Evolutionary conservation across 2,888 invertebrate genomes (phyloP).

Genomic region (Andrena haemorrhoa): DNA sequence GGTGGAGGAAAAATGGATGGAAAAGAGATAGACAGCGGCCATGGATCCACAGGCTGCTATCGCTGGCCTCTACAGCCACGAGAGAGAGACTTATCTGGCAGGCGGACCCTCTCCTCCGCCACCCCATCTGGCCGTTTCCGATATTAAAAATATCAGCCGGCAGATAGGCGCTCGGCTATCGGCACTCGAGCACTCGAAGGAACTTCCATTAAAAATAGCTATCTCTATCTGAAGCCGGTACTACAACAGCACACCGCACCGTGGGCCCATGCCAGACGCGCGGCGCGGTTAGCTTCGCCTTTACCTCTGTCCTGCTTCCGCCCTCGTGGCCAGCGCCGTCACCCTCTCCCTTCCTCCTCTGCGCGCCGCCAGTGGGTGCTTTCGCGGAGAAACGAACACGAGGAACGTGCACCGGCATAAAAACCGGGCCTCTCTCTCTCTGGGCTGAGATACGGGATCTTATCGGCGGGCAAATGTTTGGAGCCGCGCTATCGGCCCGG

Average conservation of each 20-base stretch:
- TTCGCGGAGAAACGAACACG: slow-evolving; percentile 61
- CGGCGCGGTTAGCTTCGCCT: not conserved
- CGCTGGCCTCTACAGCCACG: slow-evolving; percentile 57
- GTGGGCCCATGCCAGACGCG: slow-evolving; percentile 68
- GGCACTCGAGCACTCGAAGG: slow-evolving; percentile 76
- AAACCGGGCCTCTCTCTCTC: slow-evolving; percentile 76
- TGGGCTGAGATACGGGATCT: slow-evolving; percentile 80
- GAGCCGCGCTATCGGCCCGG: slow-evolving; percentile 76
- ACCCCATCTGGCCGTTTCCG: slow-evolving; percentile 74
- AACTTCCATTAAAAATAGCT: slow-evolving; percentile 82
- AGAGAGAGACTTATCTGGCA: slow-evolving; percentile 70
- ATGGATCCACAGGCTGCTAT: slow-evolving; percentile 58
- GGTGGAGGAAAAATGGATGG: slow-evolving; percentile 56
- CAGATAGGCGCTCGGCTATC: slow-evolving; percentile 78
- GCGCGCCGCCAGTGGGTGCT: slow-evolving; percentile 37
- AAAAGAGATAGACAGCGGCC: slow-evolving; percentile 63
- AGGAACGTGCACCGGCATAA: slow-evolving; percentile 72
- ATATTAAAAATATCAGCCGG: slow-evolving; percentile 81
- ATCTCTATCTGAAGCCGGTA: slow-evolving; percentile 78
- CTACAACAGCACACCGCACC: slow-evolving; percentile 74
- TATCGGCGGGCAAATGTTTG: slow-evolving; percentile 81
- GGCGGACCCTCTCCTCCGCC: slow-evolving; percentile 46
- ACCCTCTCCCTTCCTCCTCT: slow-evolving; percentile 5
- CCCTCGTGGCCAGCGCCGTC: slow-evolving; percentile 3
- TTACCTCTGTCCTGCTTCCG: slow-evolving; percentile 5